Conservation (phyloP, 2,113 vertebrate genomes). For the rabbit (Oryctolagus cuniculus) region mOryCun1.1 NC_091437.1:7278001-7278500, state of each 20-base stretch:
- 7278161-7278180: background rate
- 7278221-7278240: background rate
- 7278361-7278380: background rate
- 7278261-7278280: background rate
- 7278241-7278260: background rate
- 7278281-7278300: background rate
- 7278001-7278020: background rate
- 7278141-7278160: background rate
- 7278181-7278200: background rate
- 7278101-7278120: background rate
- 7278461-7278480: background rate
- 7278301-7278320: background rate
- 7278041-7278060: background rate
- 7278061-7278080: background rate
- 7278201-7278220: background rate
- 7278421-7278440: background rate
- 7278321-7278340: background rate
- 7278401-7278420: background rate
- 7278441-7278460: background rate
- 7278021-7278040: background rate
- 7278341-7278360: background rate
- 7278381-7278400: background rate
- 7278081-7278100: constrained; percentile 34
- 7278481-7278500: background rate
- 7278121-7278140: background rate